phyloP scores from a whole-genome alignment of 2,797 vertebrate species.

The Halcyon badia region DNA sequence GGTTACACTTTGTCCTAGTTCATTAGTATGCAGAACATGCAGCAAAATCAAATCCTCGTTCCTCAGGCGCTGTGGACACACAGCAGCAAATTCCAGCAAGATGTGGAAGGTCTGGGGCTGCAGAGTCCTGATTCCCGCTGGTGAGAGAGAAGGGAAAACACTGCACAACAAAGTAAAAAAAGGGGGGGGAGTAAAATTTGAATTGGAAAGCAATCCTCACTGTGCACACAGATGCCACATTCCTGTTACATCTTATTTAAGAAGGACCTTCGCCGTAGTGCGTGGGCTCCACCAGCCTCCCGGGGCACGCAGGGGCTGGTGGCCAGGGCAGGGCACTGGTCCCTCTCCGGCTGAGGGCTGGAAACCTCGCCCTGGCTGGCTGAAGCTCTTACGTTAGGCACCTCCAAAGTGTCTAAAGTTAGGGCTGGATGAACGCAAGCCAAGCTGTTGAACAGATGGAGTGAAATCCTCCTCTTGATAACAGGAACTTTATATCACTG shows the following conservation, averaged over 20 bases:
- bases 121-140: background rate
- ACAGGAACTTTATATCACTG: slow-evolving; percentile 70
- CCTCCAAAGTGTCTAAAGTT: slow-evolving; percentile 67
- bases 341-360: background rate
- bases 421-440: slow-evolving; percentile 67
- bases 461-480: slow-evolving; percentile 72
- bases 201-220: background rate
- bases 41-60: background rate
- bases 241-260: background rate
- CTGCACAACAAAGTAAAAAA: background rate
- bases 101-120: background rate
- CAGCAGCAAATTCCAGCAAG: background rate
- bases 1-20: background rate
- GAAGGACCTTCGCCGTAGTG: background rate
- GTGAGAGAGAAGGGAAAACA: background rate
- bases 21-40: background rate
- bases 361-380: background rate
- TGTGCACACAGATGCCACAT: background rate
- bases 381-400: slow-evolving; percentile 54
- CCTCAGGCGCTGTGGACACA: background rate
- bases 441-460: slow-evolving; percentile 75
- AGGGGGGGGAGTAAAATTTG: background rate
- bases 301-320: accelerated
- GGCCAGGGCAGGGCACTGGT: background rate
- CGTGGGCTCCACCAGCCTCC: background rate